Evolutionary conservation across 2,113 vertebrate genomes (phyloP), one percentile per base, ranked within the genome.

Genomic region (Cairina moschata): DNA sequence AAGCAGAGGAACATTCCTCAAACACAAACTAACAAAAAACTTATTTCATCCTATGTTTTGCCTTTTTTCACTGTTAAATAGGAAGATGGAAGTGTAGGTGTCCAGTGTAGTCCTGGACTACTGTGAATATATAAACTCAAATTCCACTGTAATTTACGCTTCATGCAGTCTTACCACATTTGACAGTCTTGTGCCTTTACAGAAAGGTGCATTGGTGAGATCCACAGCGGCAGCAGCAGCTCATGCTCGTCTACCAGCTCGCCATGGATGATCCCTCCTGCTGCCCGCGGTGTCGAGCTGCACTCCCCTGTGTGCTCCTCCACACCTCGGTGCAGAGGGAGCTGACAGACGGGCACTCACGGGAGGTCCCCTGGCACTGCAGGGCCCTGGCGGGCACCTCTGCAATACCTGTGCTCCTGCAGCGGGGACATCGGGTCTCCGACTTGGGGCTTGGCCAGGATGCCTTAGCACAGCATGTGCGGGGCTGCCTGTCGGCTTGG

Each of bases 231-330:
- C 8, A 23, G 3, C 8, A 34, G 60, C 42, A 48, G 54, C 42
- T 54, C 36, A 13, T 2, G 8, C 2, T 0, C 2, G 16, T 5
- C 3, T 17, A 4, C 40, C 40, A 1, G 9, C 8, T 17, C 20
- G 11, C 17, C 21, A 4, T 42, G 2, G 17, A 9, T 3, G 31
- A 36, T 36, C 79, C 44, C 28, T n/a, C 67, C 81, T 63, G 71
- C 78, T 52, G 67, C 81, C 58, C 13, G 59, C 20, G 21, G 66
- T 34, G 7, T 7, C 29, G 48, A 42, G 21, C 23, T 3, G 9
- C 17, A 52, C 48, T 63, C 79, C 40, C 25, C 17, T 56, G 42
- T 36, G 13, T 34, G 32, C 79, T 78, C 54, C 44, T 91, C 50
- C 12, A 10, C 81, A 67, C 72, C 71, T 60, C 60, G 54, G 11